phyloP scores from a whole-genome alignment of 2,797 vertebrate genomes.

The Gallinago solitaria region DNA sequence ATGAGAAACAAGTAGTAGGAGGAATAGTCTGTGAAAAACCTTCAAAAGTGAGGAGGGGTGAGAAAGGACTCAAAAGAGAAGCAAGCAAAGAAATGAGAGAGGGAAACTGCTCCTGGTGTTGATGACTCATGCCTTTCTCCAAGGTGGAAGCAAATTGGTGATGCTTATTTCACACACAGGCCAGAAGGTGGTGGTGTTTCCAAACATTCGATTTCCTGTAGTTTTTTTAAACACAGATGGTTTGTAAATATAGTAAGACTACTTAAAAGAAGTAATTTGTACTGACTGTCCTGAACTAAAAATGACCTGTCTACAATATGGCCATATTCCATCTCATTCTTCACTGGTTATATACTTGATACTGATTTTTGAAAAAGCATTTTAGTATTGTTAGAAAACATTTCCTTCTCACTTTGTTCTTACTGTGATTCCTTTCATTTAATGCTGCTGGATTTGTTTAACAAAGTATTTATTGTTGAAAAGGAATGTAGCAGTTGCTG shows the following conservation, averaged over 20 bases:
- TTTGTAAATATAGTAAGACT: background rate
- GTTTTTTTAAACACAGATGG: background rate
- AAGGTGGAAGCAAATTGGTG: background rate
- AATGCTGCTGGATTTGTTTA: background rate
- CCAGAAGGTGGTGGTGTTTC: constrained; percentile 44
- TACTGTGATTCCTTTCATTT: background rate
- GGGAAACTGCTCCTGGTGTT: background rate
- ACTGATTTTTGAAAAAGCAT: background rate
- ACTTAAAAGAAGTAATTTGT: background rate
- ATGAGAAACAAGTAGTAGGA: background rate
- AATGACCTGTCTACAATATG: background rate
- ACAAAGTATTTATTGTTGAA: background rate
- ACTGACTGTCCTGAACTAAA: constrained; percentile 14
- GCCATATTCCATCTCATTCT: background rate
- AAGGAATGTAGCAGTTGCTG: background rate
- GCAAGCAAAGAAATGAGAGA: background rate
- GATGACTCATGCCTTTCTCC: background rate
- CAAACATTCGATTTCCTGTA: background rate
- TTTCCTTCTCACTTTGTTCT: background rate
- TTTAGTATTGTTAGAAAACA: background rate
- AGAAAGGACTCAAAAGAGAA: background rate
- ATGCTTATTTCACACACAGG: background rate
- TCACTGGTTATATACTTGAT: background rate
- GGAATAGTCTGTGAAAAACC: background rate
- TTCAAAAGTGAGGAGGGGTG: background rate